These are phyloP conservation scores for Atta colombica DNA, from an alignment of 1,140 invertebrate genomes.

Conservation along the genomic window DNA sequence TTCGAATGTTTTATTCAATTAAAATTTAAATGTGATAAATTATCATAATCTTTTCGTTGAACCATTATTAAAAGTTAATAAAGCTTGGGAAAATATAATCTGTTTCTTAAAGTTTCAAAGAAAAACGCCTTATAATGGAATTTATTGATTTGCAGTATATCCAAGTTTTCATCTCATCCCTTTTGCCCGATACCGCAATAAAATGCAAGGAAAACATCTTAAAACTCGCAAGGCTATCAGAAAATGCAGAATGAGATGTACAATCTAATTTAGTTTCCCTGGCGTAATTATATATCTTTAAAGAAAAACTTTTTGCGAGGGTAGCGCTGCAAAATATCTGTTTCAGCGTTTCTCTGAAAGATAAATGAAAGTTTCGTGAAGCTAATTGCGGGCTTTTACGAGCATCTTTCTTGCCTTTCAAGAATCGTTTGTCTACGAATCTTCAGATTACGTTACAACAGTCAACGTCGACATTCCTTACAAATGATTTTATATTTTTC, in stretches of 20 bases:
- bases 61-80: slow-evolving; percentile 25
- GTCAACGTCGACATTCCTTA: slow-evolving; percentile 7
- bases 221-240: slow-evolving; percentile 53
- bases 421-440: slow-evolving; percentile 49
- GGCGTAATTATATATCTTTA: slow-evolving; percentile 58
- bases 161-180: slow-evolving; percentile 39
- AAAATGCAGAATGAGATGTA: slow-evolving; percentile 47
- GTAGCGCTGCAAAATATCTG: slow-evolving; percentile 52
- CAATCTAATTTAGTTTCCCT: slow-evolving; percentile 58
- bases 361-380: slow-evolving; percentile 59
- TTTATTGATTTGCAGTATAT: slow-evolving; percentile 43
- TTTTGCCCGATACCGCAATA: slow-evolving; percentile 31
- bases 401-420: slow-evolving; percentile 43
- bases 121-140: slow-evolving; percentile 31
- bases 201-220: slow-evolving; percentile 43
- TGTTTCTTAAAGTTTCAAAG: slow-evolving; percentile 13
- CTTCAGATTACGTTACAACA: slow-evolving; percentile 34
- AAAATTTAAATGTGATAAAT: slow-evolving; percentile 20
- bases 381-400: slow-evolving; percentile 55
- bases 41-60: background rate
- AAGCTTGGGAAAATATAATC: slow-evolving; percentile 28
- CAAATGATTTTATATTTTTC: background rate
- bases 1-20: background rate
- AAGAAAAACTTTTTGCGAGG: slow-evolving; percentile 46
- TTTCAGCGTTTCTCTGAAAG: slow-evolving; percentile 41